Evolutionary conservation across 1,140 invertebrate species (phyloP).

Genomic region (Pseudachorutes palmiensis): DNA sequence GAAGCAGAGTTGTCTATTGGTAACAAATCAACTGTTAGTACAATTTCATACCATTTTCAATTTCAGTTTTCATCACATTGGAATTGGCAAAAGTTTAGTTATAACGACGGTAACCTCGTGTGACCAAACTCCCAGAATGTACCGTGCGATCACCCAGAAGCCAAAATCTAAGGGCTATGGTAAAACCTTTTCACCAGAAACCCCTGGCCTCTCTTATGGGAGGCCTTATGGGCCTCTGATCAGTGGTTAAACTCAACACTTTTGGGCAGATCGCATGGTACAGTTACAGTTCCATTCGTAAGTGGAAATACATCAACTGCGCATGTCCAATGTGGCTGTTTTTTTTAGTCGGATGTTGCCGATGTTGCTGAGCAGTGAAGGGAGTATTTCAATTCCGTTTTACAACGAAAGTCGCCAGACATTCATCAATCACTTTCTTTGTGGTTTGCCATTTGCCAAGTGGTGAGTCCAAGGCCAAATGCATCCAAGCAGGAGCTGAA

Average conservation of each 20-base stretch:
- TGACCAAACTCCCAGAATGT: constrained; percentile 52
- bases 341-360: constrained; percentile 40
- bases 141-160: constrained; percentile 57
- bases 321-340: constrained; percentile 39
- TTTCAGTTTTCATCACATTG: too few species aligned
- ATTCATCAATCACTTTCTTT: constrained; percentile 47
- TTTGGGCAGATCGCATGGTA: too few species aligned
- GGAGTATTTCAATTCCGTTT: constrained; percentile 46
- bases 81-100: too few species aligned
- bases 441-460: constrained; percentile 48
- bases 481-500: constrained; percentile 51
- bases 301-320: constrained; percentile 33
- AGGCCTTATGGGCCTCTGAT: too few species aligned
- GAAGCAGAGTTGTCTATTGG: too few species aligned
- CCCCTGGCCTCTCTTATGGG: too few species aligned
- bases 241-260: too few species aligned
- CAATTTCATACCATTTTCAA: too few species aligned
- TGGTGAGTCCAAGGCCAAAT: constrained; percentile 44
- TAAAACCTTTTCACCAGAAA: too few species aligned
- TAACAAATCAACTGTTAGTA: too few species aligned
- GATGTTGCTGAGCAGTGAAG: constrained; percentile 29
- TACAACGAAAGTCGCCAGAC: constrained; percentile 47
- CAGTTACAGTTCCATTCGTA: constrained; percentile 52
- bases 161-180: too few species aligned
- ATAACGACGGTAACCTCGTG: too few species aligned